phyloP scores from a whole-genome alignment of 2,888 invertebrate species.

The Tromatobia lineatoria region DNA sequence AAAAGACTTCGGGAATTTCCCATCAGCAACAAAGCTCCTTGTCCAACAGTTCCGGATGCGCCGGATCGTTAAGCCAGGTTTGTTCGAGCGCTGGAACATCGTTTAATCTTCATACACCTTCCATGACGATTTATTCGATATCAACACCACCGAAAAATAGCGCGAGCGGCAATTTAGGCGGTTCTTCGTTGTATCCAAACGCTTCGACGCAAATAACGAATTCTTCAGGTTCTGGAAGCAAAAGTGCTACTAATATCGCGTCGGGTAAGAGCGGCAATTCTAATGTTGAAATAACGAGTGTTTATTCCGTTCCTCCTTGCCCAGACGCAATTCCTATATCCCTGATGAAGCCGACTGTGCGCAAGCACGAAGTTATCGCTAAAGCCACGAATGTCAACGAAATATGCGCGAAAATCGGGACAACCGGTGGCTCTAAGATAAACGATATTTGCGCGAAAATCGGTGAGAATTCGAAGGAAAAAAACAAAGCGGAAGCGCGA shows the following conservation, averaged over 20 bases:
- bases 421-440: slow-evolving; percentile 80
- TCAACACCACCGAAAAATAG: slow-evolving; percentile 70
- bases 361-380: slow-evolving; percentile 80
- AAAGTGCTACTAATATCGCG: slow-evolving; percentile 22
- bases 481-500: slow-evolving; percentile 79
- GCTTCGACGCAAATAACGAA: slow-evolving; percentile 47
- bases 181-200: slow-evolving; percentile 50
- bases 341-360: slow-evolving; percentile 79
- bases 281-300: slow-evolving; percentile 71
- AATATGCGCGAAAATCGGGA: slow-evolving; percentile 81
- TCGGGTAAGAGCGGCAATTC: slow-evolving; percentile 48
- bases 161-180: slow-evolving; percentile 7
- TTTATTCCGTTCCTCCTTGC: slow-evolving; percentile 81
- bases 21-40: slow-evolving; percentile 65
- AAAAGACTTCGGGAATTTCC: slow-evolving; percentile 63
- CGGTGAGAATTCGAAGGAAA: slow-evolving; percentile 83
- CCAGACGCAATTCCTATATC: slow-evolving; percentile 84
- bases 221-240: slow-evolving; percentile 37
- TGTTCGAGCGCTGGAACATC: slow-evolving; percentile 69
- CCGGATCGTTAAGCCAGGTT: slow-evolving; percentile 60
- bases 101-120: slow-evolving; percentile 76
- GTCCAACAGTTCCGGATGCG: slow-evolving; percentile 57
- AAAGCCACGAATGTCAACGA: slow-evolving; percentile 82
- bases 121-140: slow-evolving; percentile 79
- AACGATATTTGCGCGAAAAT: slow-evolving; percentile 84